These are phyloP conservation scores for Lanistes nyassanus DNA, from an alignment of 1,140 invertebrate genomes.

Conservation along the genomic window DNA sequence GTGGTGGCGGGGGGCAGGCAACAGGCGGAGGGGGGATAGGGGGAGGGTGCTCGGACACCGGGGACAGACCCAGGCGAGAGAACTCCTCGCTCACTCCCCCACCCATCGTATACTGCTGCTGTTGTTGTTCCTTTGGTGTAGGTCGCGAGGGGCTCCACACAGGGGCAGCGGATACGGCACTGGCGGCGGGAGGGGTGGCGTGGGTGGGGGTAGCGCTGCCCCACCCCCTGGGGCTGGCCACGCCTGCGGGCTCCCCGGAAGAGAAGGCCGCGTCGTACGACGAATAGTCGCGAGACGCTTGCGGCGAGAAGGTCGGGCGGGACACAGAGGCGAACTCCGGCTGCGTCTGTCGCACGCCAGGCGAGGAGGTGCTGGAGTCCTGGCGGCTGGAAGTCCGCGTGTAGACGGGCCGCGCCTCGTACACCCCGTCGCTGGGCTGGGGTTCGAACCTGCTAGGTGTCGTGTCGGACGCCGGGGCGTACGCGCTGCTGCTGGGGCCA, in stretches of 20 bases:
- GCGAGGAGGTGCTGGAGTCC: slow-evolving; percentile 6
- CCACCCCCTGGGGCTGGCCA: not conserved
- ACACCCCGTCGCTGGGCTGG: not conserved
- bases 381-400: not conserved
- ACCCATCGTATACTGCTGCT: slow-evolving; percentile 5
- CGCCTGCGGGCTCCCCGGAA: not conserved
- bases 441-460: slow-evolving; percentile 17
- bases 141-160: not conserved
- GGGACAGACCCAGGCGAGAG: slow-evolving; percentile 17
- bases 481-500: slow-evolving; percentile 2
- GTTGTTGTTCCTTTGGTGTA: not conserved
- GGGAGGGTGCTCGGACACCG: slow-evolving; percentile 24
- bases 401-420: slow-evolving; percentile 11
- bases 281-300: slow-evolving; percentile 4
- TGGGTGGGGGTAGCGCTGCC: slow-evolving; percentile 9
- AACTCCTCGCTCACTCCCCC: slow-evolving; percentile 17
- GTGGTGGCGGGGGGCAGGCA: slow-evolving; percentile 40
- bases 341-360: not conserved
- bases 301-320: slow-evolving; percentile 20
- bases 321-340: not conserved
- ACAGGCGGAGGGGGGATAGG: slow-evolving; percentile 35
- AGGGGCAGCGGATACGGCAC: slow-evolving; percentile 10
- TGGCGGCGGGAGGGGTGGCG: slow-evolving; percentile 13
- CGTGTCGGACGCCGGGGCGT: slow-evolving; percentile 20
- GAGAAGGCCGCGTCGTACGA: not conserved